Base-by-base conservation (phyloP, 35 echinoderm and acorn worm species). In the Chiridota heheva region DNA sequence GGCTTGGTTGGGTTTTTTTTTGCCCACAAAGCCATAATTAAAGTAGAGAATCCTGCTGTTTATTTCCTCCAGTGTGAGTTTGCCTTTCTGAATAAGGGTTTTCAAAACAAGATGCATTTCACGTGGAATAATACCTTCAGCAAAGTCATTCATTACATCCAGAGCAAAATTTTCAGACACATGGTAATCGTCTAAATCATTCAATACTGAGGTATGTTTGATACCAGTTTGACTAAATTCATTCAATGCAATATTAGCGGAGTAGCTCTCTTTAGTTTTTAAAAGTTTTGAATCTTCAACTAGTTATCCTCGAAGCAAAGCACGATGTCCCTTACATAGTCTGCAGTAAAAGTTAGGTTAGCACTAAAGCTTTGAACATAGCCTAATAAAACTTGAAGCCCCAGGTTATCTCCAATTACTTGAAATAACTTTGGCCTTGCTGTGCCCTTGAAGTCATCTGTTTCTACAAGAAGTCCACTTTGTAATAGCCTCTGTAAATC, bases 141-240 rank as follows among this genome's bases (percentile, higher is more conserved):
- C 10, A 77, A 86, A 86, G 30, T 86, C 84, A 67, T 86, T 70
- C 71, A 86, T 86, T 5, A 78, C 36, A 67, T 86, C 71, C 4
- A 53, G 71, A 47, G 38, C 42, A 36, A 67, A 53, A 35, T 86
- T 86, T 18, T 76, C 34, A 36, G 46, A 45, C 1, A 65, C 68
- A 77, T 86, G 70, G 67, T 66, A 86, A 20, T 86, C 41, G 32
- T 24, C 31, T 12, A 86, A 22, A 18, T 86, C 72, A 67, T 86
- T 86, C 36, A 77, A 25, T 26, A 49, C 55, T 65, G 83, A 63
- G 40, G 51, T 44, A 35, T 27, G 18, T 64, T 67, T 86, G 17
- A 86, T 34, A 42, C 83, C 83, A 42, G 69, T 75, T 86, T 44
- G 36, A 36, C 35, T 44, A 35, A 76, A 24, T 43, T 72, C 41